Conservation (phyloP, 1,140 invertebrate species). For the Argopecten irradians region DNA sequence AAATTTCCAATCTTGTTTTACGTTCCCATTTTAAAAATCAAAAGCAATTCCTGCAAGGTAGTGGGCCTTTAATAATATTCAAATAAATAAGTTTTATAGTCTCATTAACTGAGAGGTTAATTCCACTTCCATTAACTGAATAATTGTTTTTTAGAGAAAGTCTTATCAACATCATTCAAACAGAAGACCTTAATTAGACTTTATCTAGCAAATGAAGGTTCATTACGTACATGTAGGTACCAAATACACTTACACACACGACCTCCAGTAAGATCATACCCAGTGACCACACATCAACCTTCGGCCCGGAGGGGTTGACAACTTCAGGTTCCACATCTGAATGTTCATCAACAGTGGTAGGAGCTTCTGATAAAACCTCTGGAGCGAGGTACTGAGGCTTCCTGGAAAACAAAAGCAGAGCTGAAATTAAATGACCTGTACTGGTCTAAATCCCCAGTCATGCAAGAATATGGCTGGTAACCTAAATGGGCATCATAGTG, state of each 20-base stretch:
- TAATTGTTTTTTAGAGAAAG: too few species aligned
- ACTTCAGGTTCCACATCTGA: conserved; percentile 55
- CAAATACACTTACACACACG: conserved; percentile 79
- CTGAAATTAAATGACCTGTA: background rate
- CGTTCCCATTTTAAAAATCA: too few species aligned
- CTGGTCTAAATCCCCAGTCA: too few species aligned
- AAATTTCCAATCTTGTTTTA: too few species aligned
- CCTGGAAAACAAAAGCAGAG: conserved; percentile 60
- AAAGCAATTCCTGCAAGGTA: too few species aligned
- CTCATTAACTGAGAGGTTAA: too few species aligned
- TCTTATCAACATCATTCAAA: background rate
- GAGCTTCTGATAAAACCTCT: conserved; percentile 84
- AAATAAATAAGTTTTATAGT: too few species aligned
- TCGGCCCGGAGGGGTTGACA: conserved; percentile 75
- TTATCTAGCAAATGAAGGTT: background rate
- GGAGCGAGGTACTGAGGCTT: conserved; percentile 82
- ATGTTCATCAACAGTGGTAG: conserved; percentile 64
- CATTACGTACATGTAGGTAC: background rate
- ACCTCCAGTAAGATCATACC: conserved; percentile 92
- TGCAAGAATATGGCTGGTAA: too few species aligned
- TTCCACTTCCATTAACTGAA: too few species aligned
- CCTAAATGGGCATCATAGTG: too few species aligned
- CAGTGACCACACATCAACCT: conserved; percentile 93
- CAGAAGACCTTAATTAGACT: background rate
- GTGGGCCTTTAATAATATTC: too few species aligned